Evolutionary conservation across 2,797 vertebrate genomes (phyloP).

Genomic region (Gymnopithys bicolor): DNA sequence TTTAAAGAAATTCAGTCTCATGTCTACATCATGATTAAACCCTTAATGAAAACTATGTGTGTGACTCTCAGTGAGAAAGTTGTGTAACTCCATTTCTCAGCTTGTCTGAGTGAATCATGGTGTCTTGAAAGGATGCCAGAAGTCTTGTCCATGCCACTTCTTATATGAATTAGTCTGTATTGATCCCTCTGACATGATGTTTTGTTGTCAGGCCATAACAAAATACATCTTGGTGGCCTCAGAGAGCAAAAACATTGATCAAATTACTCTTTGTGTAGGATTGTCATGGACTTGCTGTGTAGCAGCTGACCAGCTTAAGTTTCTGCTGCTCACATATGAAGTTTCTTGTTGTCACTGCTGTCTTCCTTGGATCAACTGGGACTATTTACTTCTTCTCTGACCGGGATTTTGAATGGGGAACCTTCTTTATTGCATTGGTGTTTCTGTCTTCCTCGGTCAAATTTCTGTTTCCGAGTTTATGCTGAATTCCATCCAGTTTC

Average conservation of each 20-base stretch:
- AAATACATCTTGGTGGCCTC: background rate
- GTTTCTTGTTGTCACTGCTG: slow-evolving; percentile 4
- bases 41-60: background rate
- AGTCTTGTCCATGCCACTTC: slow-evolving; percentile 14
- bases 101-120: slow-evolving; percentile 9
- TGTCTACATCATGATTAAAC: background rate
- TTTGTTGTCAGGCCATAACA: background rate
- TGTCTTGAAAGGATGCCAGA: background rate
- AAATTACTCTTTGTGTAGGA: background rate
- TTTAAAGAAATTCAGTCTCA: background rate
- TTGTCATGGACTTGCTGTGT: slow-evolving; percentile 15
- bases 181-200: background rate
- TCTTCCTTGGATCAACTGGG: background rate
- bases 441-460: background rate
- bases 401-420: background rate
- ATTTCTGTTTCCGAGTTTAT: background rate
- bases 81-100: background rate
- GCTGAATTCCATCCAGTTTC: background rate
- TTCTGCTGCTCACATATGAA: background rate
- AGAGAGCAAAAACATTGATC: background rate
- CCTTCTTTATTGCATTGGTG: background rate
- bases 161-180: background rate
- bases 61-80: background rate
- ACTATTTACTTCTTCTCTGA: slow-evolving; percentile 4
- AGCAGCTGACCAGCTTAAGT: slow-evolving; percentile 31